Evolutionary conservation across 64 coral and sea anemone species (phyloP).

Genomic region (Montipora cactus): DNA sequence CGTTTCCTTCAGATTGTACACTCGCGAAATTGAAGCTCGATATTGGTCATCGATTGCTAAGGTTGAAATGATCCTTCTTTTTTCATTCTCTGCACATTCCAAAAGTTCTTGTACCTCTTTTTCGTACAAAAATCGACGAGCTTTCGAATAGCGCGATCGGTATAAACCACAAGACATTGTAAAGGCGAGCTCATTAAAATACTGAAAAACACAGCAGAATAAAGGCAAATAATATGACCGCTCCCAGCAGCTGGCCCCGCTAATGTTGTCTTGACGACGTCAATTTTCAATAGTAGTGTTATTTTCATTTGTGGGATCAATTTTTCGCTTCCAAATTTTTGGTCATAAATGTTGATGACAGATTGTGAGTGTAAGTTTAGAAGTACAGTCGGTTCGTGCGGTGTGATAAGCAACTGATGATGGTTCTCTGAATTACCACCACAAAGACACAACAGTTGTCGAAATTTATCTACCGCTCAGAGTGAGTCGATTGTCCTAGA

Average conservation of each 20-base stretch:
- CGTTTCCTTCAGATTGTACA: conserved; percentile 40
- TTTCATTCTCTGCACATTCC: conserved; percentile 60
- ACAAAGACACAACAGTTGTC: background rate
- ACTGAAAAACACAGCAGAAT: conserved; percentile 3
- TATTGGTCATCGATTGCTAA: conserved; percentile 74
- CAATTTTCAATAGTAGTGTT: background rate
- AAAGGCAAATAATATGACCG: conserved; percentile 9
- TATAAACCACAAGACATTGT: conserved; percentile 34
- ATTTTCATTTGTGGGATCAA: background rate
- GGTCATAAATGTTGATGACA: background rate
- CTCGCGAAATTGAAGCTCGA: conserved; percentile 53
- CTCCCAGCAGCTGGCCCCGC: conserved; percentile 6
- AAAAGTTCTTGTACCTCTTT: conserved; percentile 78
- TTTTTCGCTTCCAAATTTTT: background rate
- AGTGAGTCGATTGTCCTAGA: background rate
- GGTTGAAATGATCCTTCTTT: conserved; percentile 65
- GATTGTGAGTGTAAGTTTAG: background rate
- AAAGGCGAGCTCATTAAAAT: conserved; percentile 33
- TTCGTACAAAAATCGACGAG: conserved; percentile 80
- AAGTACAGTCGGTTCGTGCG: background rate
- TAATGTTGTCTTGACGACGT: conserved; percentile 52
- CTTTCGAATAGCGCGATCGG: conserved; percentile 39
- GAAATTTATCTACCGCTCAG: conserved; percentile 3
- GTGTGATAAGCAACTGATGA: background rate
- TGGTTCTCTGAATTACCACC: background rate